Conservation (phyloP, 1,140 invertebrate genomes). For the Lasaia peninsularis region DNA sequence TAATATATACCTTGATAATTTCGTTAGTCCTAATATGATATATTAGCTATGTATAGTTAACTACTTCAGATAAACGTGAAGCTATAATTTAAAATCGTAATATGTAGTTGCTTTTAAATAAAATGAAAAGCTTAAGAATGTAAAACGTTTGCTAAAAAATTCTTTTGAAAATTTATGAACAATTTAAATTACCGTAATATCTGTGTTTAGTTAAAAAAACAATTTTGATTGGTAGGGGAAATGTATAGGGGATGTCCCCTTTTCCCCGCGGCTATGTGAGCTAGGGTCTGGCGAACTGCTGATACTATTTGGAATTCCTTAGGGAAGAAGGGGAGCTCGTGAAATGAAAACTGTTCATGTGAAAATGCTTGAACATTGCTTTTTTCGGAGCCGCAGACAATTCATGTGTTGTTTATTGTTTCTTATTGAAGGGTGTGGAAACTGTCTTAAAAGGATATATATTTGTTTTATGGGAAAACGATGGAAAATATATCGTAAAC, state of each 20-base stretch:
- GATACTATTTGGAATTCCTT: constrained; percentile 68
- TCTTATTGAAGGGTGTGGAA: constrained; percentile 33
- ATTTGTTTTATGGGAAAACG: constrained; percentile 31
- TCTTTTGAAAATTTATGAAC: constrained; percentile 1
- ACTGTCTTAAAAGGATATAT: constrained; percentile 26
- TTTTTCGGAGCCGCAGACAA: constrained; percentile 66
- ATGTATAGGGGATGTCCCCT: constrained; percentile 32
- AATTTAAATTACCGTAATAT: constrained; percentile 9
- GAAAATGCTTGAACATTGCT: constrained; percentile 67
- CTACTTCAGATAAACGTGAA: too few species aligned
- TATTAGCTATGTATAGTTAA: too few species aligned
- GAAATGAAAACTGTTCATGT: constrained; percentile 67
- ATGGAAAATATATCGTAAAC: constrained; percentile 1
- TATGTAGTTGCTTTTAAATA: too few species aligned
- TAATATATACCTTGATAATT: too few species aligned
- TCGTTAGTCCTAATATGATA: too few species aligned
- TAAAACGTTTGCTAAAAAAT: background rate
- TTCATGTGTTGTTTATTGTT: constrained; percentile 58
- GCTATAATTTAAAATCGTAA: background rate
- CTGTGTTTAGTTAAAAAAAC: constrained; percentile 34
- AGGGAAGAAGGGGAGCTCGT: constrained; percentile 55
- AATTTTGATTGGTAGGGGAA: constrained; percentile 40
- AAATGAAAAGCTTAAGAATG: background rate
- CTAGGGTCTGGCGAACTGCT: constrained; percentile 52
- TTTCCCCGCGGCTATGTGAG: constrained; percentile 43